phyloP scores from a whole-genome alignment of 2,888 invertebrate species.

The Panzeria rudis region DNA sequence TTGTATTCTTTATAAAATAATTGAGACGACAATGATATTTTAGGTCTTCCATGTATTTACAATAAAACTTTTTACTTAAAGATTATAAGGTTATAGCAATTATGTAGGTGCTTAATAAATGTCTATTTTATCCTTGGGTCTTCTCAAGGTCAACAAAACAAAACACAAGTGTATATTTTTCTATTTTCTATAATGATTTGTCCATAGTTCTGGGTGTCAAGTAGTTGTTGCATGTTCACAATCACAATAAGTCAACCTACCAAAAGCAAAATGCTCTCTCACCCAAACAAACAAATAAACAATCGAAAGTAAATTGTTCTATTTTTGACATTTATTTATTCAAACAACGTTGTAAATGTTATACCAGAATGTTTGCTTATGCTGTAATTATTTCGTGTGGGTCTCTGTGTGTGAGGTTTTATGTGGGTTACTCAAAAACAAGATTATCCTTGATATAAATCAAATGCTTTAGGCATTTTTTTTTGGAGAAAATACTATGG shows the following conservation, averaged over 20 bases:
- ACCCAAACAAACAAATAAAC: not conserved
- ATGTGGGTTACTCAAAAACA: slow-evolving; percentile 6
- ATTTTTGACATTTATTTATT: slow-evolving; percentile 37
- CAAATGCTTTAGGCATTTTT: slow-evolving; percentile 24
- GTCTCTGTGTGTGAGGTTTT: no score
- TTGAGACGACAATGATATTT: no score
- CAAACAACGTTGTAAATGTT: slow-evolving; percentile 26
- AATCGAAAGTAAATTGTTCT: not conserved
- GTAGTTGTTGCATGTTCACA: slow-evolving; percentile 3
- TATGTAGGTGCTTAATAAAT: not conserved
- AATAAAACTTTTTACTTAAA: not conserved
- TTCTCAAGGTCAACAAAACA: not conserved
- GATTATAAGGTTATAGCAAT: not conserved
- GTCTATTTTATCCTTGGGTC: not conserved
- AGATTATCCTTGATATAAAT: slow-evolving; percentile 48
- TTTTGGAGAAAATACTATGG: not conserved
- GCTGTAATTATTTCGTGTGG: no score
- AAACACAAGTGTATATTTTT: not conserved
- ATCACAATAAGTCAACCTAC: not conserved
- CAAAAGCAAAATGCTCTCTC: no score
- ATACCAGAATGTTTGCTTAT: not conserved
- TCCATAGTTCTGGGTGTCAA: not conserved
- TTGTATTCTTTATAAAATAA: not conserved
- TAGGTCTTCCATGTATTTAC: not conserved
- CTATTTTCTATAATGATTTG: not conserved